A percentile compares a stretch with the other conserved stretches of the same genome.
phyloP scores from a whole-genome alignment of 2,113 vertebrate genomes.

The Sinocyclocheilus anophthalmus region DNA sequence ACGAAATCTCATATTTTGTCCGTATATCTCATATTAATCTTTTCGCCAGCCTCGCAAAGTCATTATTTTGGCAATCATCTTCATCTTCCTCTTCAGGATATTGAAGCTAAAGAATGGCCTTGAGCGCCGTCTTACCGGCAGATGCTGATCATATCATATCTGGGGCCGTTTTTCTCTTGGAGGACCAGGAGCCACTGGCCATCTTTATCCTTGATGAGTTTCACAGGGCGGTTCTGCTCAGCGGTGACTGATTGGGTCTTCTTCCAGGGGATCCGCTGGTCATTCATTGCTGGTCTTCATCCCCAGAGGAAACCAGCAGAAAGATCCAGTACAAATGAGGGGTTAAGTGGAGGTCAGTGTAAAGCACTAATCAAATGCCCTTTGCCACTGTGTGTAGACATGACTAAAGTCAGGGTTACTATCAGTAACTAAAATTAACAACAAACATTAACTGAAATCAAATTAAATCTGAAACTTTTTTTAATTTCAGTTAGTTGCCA shows the following conservation, averaged over 20 bases:
- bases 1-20: conserved; percentile 25
- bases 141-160: conserved; percentile 17
- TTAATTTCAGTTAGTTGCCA: no score
- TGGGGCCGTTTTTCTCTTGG: not conserved
- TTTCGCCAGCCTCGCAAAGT: not conserved
- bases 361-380: not conserved
- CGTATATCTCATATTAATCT: conserved; percentile 17
- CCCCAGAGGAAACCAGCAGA: not conserved
- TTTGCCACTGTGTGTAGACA: not conserved
- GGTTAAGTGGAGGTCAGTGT: conserved; percentile 15
- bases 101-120: conserved; percentile 27
- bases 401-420: not conserved
- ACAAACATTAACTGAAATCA: not conserved
- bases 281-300: conserved; percentile 17
- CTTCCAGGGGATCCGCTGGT: not conserved
- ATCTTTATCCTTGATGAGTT: conserved; percentile 19
- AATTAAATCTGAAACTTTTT: not conserved
- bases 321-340: not conserved
- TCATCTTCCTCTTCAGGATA: conserved; percentile 34
- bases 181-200: not conserved
- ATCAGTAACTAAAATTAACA: no score
- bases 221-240: not conserved
- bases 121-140: not conserved
- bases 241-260: conserved; percentile 21
- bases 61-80: conserved; percentile 30